A percentile compares a stretch with the other conserved stretches of the same genome.
These are phyloP conservation scores for Sebastes kiyomatsui DNA, from an alignment of 2,797 vertebrate species.

Conservation along the genomic window DNA sequence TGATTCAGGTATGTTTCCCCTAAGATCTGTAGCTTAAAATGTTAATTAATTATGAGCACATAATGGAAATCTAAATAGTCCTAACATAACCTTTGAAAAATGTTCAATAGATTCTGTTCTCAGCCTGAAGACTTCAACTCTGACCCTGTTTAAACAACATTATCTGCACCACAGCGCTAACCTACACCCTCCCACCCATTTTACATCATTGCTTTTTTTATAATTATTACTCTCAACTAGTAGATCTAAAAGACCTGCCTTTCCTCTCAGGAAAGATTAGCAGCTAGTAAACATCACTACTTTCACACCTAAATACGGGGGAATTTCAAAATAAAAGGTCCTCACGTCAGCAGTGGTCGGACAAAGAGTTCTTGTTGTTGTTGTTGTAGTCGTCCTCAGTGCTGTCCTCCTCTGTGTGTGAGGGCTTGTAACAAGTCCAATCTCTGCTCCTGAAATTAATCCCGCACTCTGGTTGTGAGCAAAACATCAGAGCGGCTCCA, in stretches of 20 bases:
- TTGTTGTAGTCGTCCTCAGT: constrained; percentile 14
- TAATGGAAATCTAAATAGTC: background rate
- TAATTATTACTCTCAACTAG: constrained; percentile 44
- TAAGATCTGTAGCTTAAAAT: background rate
- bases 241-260: constrained; percentile 66
- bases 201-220: constrained; percentile 50
- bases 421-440: constrained; percentile 21
- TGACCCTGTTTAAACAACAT: background rate
- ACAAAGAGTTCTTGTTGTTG: constrained; percentile 4
- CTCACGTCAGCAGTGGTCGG: constrained; percentile 81
- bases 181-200: background rate
- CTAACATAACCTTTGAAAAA: background rate
- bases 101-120: constrained; percentile 14
- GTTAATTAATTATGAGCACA: background rate
- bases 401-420: constrained; percentile 32
- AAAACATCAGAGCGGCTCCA: constrained; percentile 36
- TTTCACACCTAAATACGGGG: constrained; percentile 42
- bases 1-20: too few relatives aligned
- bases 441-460: constrained; percentile 18
- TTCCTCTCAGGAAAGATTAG: constrained; percentile 80
- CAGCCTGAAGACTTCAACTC: background rate
- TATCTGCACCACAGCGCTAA: constrained; percentile 2
- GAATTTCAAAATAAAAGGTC: constrained; percentile 66
- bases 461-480: background rate
- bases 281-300: constrained; percentile 85